phyloP scores from a whole-genome alignment of 2,888 invertebrate genomes.

The Chrysodeixis includens region DNA sequence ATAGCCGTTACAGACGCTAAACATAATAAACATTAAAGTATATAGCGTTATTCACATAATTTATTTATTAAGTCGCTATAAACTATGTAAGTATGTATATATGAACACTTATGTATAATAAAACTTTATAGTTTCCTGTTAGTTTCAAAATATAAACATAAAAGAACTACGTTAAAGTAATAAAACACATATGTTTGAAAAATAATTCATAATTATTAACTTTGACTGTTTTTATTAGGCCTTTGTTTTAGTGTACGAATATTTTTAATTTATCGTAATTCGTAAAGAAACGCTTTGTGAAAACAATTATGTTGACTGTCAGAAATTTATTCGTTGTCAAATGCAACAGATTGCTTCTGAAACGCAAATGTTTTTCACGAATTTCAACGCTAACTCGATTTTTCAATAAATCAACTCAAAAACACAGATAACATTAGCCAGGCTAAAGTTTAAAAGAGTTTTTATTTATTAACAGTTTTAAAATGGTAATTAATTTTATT shows the following conservation, averaged over 20 bases:
- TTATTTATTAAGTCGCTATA: slow-evolving; percentile 39
- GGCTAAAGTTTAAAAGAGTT: neutral
- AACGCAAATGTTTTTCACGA: slow-evolving; percentile 19
- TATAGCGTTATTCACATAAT: slow-evolving; percentile 41
- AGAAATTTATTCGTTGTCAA: slow-evolving; percentile 41
- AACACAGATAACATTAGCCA: neutral
- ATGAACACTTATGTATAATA: slow-evolving; percentile 49
- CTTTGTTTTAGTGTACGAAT: slow-evolving; percentile 40
- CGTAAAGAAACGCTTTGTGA: slow-evolving; percentile 23
- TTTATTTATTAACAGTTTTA: neutral
- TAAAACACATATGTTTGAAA: slow-evolving; percentile 43
- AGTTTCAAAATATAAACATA: slow-evolving; percentile 50
- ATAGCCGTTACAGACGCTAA: slow-evolving; percentile 46
- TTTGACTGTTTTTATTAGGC: slow-evolving; percentile 43
- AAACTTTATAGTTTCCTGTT: slow-evolving; percentile 59
- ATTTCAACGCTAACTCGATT: slow-evolving; percentile 33
- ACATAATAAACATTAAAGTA: slow-evolving; percentile 40
- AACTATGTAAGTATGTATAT: slow-evolving; percentile 56
- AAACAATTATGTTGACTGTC: slow-evolving; percentile 42
- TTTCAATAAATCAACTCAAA: neutral
- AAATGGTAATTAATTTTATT: neutral
- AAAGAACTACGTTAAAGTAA: slow-evolving; percentile 38
- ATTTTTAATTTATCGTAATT: slow-evolving; percentile 17
- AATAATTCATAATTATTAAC: slow-evolving; percentile 49
- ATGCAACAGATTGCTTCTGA: slow-evolving; percentile 34